Evolutionary conservation across 2,113 vertebrate species (phyloP), one percentile per base, ranked within the genome.

Genomic region (Menidia beryllina): DNA sequence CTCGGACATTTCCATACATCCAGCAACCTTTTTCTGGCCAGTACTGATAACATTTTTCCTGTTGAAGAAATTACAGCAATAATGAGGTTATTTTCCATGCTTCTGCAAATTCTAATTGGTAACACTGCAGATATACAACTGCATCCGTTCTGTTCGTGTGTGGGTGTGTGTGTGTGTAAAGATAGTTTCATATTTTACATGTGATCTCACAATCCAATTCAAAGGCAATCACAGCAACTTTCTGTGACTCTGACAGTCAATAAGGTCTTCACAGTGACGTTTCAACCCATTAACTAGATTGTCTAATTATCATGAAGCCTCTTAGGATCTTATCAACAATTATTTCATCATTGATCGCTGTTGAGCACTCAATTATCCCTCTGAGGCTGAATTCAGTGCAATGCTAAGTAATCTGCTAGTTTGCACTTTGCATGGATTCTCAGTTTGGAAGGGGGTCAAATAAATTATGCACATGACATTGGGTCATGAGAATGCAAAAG

Each of bases 1-100:
- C 97, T 0, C 96, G 89, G 57, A 98, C 54, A 1, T 88, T 94
- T 0, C 97, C 97, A 0, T 98, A 98, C 0, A 95, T 96, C 98
- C 98, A 97, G 86, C 97, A 98, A 51, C 98, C 97, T 82, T 98
- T 96, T 75, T 99, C 97, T 0, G 97, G 98, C 97, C 97, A 99
- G 58, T 99, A 99, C 85, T 98, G 97, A 4, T 91, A 81, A 81
- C 98, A 99, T 65, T 99, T 99, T 0, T 98, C 96, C 98, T 99
- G 64, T 25, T 7, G 0, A 80, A 38, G 68, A 2, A 60, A 60
- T 23, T 30, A 34, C 21, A 56, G 36, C 14, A 58, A 67, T 30
- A 36, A 24, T 25, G 4, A 61, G n/a, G 1, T 43, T 24, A 58
- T 51, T 51, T 52, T 51, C 41, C 14, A 47, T 21, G 1, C 19